phyloP scores from a whole-genome alignment of 2,113 vertebrate species.

The Chloebia gouldiae region DNA sequence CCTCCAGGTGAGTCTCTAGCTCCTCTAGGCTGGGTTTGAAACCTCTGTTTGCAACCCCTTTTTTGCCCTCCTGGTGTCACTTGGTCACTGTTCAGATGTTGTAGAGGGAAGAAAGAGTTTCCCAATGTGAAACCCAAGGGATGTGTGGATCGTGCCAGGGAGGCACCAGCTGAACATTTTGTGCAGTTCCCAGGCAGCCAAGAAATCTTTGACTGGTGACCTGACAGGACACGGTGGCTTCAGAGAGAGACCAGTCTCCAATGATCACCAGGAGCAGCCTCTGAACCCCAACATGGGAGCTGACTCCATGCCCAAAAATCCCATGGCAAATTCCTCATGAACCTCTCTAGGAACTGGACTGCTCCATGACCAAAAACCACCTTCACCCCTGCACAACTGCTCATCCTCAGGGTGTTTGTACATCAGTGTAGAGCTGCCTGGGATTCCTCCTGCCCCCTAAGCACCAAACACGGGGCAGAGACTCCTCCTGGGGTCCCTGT shows the following conservation, averaged over 20 bases:
- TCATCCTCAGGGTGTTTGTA: neutral
- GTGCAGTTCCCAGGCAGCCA: neutral
- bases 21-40: neutral
- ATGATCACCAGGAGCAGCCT: neutral
- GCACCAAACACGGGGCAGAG: neutral
- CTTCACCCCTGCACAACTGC: neutral
- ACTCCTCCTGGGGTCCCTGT: neutral
- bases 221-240: fast-evolving
- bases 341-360: neutral
- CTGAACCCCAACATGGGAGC: neutral
- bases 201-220: neutral
- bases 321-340: neutral
- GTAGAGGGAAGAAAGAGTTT: neutral
- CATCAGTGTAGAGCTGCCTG: neutral
- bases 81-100: neutral
- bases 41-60: neutral
- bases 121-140: neutral
- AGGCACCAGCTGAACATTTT: neutral
- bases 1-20: neutral
- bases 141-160: neutral
- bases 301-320: neutral
- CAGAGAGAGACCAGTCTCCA: neutral
- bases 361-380: neutral
- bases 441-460: neutral
- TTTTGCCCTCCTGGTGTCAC: neutral